Percentiles rank a stretch among this genome's conserved stretches.
These are phyloP conservation scores for Malurus elegans DNA, from an alignment of 2,113 vertebrate genomes.

Conservation along the genomic window DNA sequence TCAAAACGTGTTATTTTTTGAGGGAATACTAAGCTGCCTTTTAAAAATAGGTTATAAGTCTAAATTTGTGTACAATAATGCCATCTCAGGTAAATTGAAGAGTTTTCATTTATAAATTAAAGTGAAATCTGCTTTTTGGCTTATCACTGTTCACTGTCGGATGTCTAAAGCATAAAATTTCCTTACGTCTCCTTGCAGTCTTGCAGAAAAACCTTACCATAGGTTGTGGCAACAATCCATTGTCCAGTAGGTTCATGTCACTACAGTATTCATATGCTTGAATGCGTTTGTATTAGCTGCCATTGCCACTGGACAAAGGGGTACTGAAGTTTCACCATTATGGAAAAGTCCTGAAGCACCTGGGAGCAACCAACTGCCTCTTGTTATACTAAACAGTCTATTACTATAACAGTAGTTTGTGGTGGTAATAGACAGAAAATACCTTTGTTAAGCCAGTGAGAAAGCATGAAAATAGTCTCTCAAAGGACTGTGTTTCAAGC, in stretches of 20 bases:
- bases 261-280: background rate
- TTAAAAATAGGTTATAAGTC: background rate
- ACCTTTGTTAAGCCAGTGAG: background rate
- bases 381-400: background rate
- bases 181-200: background rate
- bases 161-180: background rate
- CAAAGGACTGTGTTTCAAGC: background rate
- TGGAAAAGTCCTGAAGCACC: background rate
- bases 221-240: background rate
- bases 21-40: background rate
- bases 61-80: background rate
- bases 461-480: background rate
- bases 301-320: background rate
- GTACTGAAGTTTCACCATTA: background rate
- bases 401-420: background rate
- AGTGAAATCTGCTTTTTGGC: background rate
- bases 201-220: background rate
- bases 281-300: background rate
- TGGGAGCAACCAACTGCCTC: background rate
- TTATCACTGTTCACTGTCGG: background rate
- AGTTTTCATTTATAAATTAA: background rate
- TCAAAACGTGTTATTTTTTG: background rate
- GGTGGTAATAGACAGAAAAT: background rate
- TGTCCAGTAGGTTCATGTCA: rapidly evolving
- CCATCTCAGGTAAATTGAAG: background rate